Base-by-base conservation (phyloP, 2,888 invertebrate genomes). In the Brachyptera risi region DNA sequence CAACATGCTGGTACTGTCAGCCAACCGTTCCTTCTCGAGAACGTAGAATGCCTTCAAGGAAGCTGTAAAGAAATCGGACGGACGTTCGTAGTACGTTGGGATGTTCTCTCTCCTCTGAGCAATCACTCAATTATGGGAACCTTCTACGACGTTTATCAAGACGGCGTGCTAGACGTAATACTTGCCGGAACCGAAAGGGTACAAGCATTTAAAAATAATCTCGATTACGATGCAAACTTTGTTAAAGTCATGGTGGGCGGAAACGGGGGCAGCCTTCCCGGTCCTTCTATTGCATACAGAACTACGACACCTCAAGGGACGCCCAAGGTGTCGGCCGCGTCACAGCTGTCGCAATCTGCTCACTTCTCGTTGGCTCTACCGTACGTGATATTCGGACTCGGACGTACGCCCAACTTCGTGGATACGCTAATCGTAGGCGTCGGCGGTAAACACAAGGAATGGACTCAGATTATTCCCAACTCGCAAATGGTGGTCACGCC, bases 401-500 rank as follows among this genome's bases (percentile, higher is more conserved):
- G 98, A 1, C 84, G 96, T 62, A 96, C 96, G 37, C 97, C 98
- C 1, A 99, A 99, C 77, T 99, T 98, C 78, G 92, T 99, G 0
- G 97, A 98, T 71, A 84, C 83, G 11, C 77, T 98, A 35, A 86
- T 84, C 59, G 92, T 96, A 1, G 92, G 93, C 7, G 57, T 69
- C 38, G 67, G 67, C 70, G 77, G 73, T 70, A 70, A 56, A 68
- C 70, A 83, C n/a, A 85, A 85, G 67, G 85, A 84, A 61, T 96
- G 93, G 91, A 86, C 88, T 0, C 94, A 94, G 74, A 87, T 96
- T 58, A 97, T 99, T 72, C 98, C 98, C 0, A 98, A 99, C 73
- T 96, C 97, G 0, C 97, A 99, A 76, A 89, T 99, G 75, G 91
- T 97, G 35, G 90, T 99, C 1, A 91, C 97, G 63, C 98, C 98